A percentile compares a stretch with the other conserved stretches of the same genome.
These are phyloP conservation scores for Rhombomys opimus DNA, from an alignment of 2,113 vertebrate genomes.

Conservation along the genomic window DNA sequence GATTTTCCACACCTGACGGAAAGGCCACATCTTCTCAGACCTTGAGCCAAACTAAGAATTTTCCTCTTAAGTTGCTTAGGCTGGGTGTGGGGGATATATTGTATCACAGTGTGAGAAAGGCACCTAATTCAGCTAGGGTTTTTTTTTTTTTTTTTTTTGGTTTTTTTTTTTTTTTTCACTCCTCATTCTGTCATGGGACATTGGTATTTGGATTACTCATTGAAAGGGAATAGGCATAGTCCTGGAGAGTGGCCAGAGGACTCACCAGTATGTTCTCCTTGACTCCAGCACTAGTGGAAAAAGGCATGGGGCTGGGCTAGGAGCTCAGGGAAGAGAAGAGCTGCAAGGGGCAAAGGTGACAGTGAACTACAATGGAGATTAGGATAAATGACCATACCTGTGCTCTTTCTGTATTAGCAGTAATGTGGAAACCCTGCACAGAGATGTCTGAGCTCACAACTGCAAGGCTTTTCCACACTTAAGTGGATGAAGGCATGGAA, in stretches of 20 bases:
- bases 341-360: no score
- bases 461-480: constrained; percentile 58
- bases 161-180: no score
- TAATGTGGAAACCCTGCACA: not conserved
- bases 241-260: not conserved
- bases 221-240: accelerated
- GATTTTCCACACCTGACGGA: not conserved
- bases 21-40: not conserved
- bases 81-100: not conserved
- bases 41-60: not conserved
- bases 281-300: not conserved
- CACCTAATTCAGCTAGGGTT: not conserved
- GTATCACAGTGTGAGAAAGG: not conserved
- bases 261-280: accelerated
- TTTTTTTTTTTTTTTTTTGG: no score
- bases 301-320: accelerated
- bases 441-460: not conserved
- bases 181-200: accelerated
- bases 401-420: not conserved
- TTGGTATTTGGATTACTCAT: not conserved
- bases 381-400: not conserved
- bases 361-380: not conserved
- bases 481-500: constrained; percentile 59
- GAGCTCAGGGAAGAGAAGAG: not conserved
- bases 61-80: not conserved